Conservation (phyloP, 2,113 vertebrate species). For the Aldabrachelys gigantea region DNA sequence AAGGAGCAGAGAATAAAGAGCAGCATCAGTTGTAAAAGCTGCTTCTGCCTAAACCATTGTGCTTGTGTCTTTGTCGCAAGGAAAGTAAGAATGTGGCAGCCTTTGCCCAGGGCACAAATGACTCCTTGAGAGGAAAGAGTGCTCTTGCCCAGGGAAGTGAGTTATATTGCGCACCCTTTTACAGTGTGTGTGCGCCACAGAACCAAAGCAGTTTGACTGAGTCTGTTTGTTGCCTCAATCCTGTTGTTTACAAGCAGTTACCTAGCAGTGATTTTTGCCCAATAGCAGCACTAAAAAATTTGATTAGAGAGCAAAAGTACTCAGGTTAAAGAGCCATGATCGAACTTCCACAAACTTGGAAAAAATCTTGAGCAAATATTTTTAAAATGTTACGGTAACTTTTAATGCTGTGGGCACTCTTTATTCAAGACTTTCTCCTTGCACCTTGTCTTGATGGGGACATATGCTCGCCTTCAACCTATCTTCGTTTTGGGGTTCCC, state of each 20-base stretch:
- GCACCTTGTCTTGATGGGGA: not conserved
- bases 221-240: not conserved
- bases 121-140: not conserved
- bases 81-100: constrained; percentile 38
- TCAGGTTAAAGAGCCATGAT: not conserved
- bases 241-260: not conserved
- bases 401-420: not conserved
- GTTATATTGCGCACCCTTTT: not conserved
- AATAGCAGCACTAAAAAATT: not conserved
- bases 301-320: not conserved
- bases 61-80: constrained; percentile 35
- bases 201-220: not conserved
- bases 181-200: not conserved
- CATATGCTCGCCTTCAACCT: not conserved
- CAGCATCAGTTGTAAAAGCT: constrained; percentile 50
- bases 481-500: not conserved
- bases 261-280: not conserved
- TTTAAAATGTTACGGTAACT: not conserved
- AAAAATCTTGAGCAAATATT: not conserved
- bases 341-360: not conserved
- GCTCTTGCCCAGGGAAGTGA: not conserved
- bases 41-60: constrained; percentile 48
- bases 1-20: constrained; percentile 60
- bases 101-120: constrained; percentile 1
- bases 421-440: not conserved